A percentile compares a stretch with the other conserved stretches of the same genome.
phyloP scores from a whole-genome alignment of 2,113 vertebrate species.

The Heterocephalus glaber region DNA sequence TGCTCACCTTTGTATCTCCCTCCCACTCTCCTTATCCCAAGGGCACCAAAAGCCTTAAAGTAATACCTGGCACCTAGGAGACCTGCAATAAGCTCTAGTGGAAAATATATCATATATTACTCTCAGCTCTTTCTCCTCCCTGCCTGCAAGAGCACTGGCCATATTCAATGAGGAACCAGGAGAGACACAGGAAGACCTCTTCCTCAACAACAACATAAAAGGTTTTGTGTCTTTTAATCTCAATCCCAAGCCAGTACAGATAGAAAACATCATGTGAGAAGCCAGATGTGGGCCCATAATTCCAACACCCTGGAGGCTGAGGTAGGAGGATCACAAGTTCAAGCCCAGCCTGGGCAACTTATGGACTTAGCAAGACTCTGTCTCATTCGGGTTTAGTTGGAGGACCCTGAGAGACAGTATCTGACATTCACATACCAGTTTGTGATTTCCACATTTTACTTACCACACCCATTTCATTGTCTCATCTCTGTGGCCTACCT shows the following conservation, averaged over 20 bases:
- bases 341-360: neutral
- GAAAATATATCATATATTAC: fast-evolving
- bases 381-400: neutral
- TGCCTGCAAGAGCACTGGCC: neutral
- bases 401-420: neutral
- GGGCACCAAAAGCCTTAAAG: neutral
- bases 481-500: neutral
- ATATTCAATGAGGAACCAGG: fast-evolving
- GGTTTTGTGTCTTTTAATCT: neutral
- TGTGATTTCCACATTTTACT: neutral
- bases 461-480: neutral
- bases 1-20: neutral
- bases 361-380: neutral
- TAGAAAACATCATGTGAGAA: neutral
- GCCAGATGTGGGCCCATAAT: neutral
- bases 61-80: neutral
- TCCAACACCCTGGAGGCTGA: neutral
- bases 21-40: neutral
- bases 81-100: neutral
- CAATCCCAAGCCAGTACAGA: neutral
- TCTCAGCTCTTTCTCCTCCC: neutral
- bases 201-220: neutral
- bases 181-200: neutral
- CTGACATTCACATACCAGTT: neutral
- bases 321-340: neutral